These are phyloP conservation scores for Rhagologus leucostigma DNA, from an alignment of 2,113 vertebrate species.

Conservation along the genomic window DNA sequence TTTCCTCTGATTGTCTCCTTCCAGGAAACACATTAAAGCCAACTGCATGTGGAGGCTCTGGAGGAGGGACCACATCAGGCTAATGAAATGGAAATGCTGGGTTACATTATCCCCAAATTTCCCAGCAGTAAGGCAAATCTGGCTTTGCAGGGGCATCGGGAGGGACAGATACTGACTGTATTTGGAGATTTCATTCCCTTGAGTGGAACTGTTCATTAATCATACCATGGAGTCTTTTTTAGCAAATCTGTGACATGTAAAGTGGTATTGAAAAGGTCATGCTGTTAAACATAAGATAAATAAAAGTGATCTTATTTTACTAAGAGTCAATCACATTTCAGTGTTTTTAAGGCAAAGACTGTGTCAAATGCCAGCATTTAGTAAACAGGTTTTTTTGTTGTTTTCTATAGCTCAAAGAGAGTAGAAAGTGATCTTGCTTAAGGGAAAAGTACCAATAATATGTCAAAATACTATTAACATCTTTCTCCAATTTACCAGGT, in stretches of 20 bases:
- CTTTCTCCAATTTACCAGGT: neutral
- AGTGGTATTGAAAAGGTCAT: constrained; percentile 47
- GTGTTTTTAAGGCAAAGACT: neutral
- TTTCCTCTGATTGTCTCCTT: neutral
- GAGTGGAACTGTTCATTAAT: constrained; percentile 20
- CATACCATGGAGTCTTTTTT: neutral
- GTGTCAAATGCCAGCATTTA: neutral
- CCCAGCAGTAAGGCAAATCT: neutral
- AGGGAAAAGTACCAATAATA: neutral
- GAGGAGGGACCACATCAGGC: neutral
- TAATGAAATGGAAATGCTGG: neutral
- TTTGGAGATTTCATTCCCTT: neutral
- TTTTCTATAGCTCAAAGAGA: neutral
- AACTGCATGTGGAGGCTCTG: neutral
- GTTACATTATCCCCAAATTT: neutral
- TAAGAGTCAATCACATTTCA: constrained; percentile 43
- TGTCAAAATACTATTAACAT: neutral
- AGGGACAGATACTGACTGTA: neutral
- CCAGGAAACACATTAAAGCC: neutral
- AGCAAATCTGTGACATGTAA: constrained; percentile 17
- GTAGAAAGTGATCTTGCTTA: neutral
- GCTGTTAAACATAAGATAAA: constrained; percentile 50
- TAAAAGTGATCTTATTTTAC: constrained; percentile 33
- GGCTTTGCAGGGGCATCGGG: neutral
- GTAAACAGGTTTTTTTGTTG: neutral